phyloP scores from a whole-genome alignment of 2,888 invertebrate genomes.

The Drepanosiphum platanoidis region DNA sequence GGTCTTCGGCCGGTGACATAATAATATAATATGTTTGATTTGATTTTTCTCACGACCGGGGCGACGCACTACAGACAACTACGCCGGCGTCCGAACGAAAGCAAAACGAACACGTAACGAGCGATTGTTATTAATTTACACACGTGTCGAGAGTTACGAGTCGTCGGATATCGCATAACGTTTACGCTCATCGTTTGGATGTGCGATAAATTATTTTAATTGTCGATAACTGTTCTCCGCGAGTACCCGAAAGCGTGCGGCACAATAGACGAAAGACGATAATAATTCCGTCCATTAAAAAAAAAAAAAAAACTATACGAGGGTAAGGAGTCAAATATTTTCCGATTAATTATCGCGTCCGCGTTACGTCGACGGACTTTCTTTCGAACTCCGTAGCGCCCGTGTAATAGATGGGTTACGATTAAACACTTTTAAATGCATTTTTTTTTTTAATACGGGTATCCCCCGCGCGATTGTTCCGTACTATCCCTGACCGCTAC shows the following conservation, averaged over 20 bases:
- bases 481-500: not conserved
- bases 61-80: too few relatives aligned
- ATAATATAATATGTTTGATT: not conserved
- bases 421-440: conserved; percentile 2
- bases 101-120: not conserved
- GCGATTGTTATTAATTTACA: not conserved
- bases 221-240: too few relatives aligned
- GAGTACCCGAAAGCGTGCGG: too few relatives aligned
- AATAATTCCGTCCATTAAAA: not conserved
- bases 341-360: not conserved
- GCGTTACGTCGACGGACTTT: conserved; percentile 2
- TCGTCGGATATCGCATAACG: not conserved
- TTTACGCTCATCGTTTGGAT: not conserved
- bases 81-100: not conserved
- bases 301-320: too few relatives aligned
- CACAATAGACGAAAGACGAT: not conserved
- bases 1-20: not conserved
- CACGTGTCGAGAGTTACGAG: not conserved
- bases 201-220: not conserved
- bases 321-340: not conserved
- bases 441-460: too few relatives aligned
- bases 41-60: not conserved
- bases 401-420: not conserved
- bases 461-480: not conserved
- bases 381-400: not conserved